phyloP scores from a whole-genome alignment of 2,113 vertebrate species.

The Apteryx owenii region DNA sequence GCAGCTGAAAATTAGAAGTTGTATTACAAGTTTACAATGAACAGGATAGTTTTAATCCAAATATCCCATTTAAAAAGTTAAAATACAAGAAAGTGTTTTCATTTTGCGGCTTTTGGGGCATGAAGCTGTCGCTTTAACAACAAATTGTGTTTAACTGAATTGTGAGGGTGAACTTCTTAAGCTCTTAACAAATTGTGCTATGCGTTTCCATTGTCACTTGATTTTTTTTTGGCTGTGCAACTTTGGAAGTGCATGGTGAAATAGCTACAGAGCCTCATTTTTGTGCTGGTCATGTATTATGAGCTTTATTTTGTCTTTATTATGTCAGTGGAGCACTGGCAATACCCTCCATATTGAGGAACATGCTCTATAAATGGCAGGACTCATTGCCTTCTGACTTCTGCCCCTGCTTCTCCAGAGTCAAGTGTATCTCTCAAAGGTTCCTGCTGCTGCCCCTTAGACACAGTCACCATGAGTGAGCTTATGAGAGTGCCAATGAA shows the following conservation, averaged over 20 bases:
- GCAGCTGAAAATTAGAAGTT: not conserved
- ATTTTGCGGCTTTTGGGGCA: not conserved
- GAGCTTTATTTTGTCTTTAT: not conserved
- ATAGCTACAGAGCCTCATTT: not conserved
- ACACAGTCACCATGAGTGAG: not conserved
- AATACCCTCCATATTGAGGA: not conserved
- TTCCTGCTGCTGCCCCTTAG: not conserved
- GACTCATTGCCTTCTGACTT: not conserved
- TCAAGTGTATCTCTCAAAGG: not conserved
- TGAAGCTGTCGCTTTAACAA: not conserved
- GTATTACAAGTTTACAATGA: not conserved
- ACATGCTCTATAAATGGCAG: not conserved
- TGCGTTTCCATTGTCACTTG: not conserved
- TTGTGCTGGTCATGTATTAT: not conserved
- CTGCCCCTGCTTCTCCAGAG: not conserved
- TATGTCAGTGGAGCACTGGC: not conserved
- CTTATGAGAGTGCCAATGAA: not conserved
- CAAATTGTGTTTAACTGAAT: not conserved
- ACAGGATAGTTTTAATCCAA: conserved; percentile 3
- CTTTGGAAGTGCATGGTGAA: not conserved
- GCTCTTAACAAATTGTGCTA: not conserved
- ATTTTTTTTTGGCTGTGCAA: not conserved
- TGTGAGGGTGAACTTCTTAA: not conserved
- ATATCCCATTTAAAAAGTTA: not conserved
- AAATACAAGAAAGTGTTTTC: not conserved